These are phyloP conservation scores for Microcebus tavaratra DNA, from an alignment of 2,113 vertebrate genomes.

Conservation along the genomic window DNA sequence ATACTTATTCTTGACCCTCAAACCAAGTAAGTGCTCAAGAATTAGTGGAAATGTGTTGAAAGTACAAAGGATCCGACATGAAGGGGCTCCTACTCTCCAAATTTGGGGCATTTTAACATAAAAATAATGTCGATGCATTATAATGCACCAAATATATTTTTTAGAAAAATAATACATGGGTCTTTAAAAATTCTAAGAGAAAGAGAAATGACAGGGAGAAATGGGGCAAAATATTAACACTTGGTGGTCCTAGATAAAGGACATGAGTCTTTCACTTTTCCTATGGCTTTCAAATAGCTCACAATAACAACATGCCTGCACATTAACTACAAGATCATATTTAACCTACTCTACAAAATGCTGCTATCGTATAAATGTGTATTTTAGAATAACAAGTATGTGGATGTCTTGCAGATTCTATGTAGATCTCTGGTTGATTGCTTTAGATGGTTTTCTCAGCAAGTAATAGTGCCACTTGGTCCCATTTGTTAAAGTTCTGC, in stretches of 20 bases:
- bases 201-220: accelerated
- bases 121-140: neutral
- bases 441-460: neutral
- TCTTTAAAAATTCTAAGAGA: neutral
- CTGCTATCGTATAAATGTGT: neutral
- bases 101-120: neutral
- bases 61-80: neutral
- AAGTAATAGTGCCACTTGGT: neutral
- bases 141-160: neutral
- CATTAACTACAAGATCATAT: neutral
- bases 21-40: neutral
- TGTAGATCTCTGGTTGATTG: neutral
- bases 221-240: neutral
- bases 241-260: neutral
- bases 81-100: neutral
- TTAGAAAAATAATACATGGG: neutral
- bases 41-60: neutral
- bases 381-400: neutral
- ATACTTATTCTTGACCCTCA: neutral
- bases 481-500: neutral
- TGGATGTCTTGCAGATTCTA: neutral
- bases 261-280: neutral
- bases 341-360: neutral
- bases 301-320: neutral
- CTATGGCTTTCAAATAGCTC: neutral